Base-by-base conservation (phyloP, 2,113 vertebrate species). In the Paramisgurnus dabryanus region DNA sequence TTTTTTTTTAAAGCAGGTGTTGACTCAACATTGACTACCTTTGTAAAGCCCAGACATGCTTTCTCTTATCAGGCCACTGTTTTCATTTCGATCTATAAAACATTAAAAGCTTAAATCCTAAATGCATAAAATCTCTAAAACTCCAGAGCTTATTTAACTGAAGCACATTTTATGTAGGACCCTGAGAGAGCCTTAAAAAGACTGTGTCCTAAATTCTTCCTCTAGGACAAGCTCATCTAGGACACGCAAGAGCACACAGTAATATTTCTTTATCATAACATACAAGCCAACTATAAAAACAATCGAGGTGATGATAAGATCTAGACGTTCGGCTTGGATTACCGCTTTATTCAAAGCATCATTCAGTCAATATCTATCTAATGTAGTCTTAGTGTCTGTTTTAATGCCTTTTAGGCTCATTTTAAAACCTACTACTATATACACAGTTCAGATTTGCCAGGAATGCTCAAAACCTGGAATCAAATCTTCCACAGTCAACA, bases 161-260 rank as follows among this genome's bases (percentile, higher is more conserved):
- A 47, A 34, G 27, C 27, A 34, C 27, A 34, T 34, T 34, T 64
- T 27, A 66, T 53, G 50, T 55, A 67, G 63, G 61, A 67, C 47
- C 17, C 41, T 0, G 71, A 77, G 22, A 40, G 43, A 66, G n/a
- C 75, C n/a, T 66, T 77, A 77, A 77, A 76, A 76, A 77, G 63
- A 66, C 75, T 5, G 61, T 74, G 72, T n/a, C 75, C 75, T 77
- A 66, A 65, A 77, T 77, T 67, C 47, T 66, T 34, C 6, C 63
- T 75, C 72, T 55, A 77, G 74, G 60, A 77, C 74, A 67, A 63
- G 45, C 47, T n/a, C 63, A 77, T 66, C 74, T 66, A 77, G 63
- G 75, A 67, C 75, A 66, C 13, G 39, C 63, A 5, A 66, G 12
- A 74, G 63, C 15, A 66, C 34, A 66, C 18, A 49, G 12, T 17